Evolutionary conservation across 1,140 invertebrate genomes (phyloP).

Genomic region (Heliconius himera): DNA sequence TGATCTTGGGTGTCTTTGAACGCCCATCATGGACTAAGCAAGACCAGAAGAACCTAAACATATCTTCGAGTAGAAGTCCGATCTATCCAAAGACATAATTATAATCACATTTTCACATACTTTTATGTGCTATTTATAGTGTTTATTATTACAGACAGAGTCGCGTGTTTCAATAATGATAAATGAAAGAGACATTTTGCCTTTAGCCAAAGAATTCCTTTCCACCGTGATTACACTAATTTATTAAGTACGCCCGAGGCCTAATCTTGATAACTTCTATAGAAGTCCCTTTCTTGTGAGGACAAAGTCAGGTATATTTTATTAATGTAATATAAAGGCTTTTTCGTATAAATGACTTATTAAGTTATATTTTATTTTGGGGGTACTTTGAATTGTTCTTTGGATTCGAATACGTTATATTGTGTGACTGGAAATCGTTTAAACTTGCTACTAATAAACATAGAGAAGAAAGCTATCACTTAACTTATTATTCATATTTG

Average conservation of each 20-base stretch:
- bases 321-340: slow-evolving; percentile 1
- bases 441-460: too few relatives aligned
- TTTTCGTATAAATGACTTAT: background rate
- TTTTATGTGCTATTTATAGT: background rate
- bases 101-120: too few relatives aligned
- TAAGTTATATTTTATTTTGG: background rate
- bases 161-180: slow-evolving; percentile 31
- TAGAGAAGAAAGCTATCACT: too few relatives aligned
- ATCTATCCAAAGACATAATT: too few relatives aligned
- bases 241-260: slow-evolving; percentile 46
- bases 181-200: slow-evolving; percentile 43
- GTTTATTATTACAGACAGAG: background rate
- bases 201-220: slow-evolving; percentile 34
- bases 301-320: slow-evolving; percentile 3
- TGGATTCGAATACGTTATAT: too few relatives aligned
- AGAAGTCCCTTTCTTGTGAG: slow-evolving; percentile 8
- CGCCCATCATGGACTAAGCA: too few relatives aligned
- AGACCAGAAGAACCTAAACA: too few relatives aligned
- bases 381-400: too few relatives aligned
- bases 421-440: too few relatives aligned
- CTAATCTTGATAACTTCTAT: slow-evolving; percentile 22
- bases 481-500: too few relatives aligned
- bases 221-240: slow-evolving; percentile 45
- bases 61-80: too few relatives aligned
- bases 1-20: too few relatives aligned